A percentile compares a stretch with the other conserved stretches of the same genome.
Evolutionary conservation across 2,888 invertebrate genomes (phyloP).

Genomic region (Acanthosepion esculentum): DNA sequence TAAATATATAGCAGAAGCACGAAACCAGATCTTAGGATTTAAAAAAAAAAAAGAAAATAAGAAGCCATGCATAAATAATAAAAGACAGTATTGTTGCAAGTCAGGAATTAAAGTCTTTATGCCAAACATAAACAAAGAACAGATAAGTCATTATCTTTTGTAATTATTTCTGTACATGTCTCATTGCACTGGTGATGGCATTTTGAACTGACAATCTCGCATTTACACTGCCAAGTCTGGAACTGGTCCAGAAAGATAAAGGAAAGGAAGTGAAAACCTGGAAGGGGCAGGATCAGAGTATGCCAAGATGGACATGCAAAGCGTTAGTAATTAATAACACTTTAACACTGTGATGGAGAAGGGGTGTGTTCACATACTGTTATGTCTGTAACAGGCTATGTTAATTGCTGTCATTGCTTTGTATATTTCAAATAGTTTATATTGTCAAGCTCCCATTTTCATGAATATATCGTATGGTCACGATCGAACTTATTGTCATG

Average conservation of each 20-base stretch:
- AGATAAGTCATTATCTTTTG: not conserved
- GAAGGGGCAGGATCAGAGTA: not conserved
- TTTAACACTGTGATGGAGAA: not conserved
- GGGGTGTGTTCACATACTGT: not conserved
- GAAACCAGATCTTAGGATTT: no score
- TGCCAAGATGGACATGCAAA: not conserved
- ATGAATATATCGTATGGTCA: not conserved
- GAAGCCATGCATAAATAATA: no score
- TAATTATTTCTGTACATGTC: not conserved
- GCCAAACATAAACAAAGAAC: not conserved
- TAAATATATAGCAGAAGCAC: no score
- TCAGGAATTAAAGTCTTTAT: not conserved
- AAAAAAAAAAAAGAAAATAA: no score
- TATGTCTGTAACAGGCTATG: not conserved
- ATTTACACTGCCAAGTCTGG: not conserved
- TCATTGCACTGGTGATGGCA: not conserved
- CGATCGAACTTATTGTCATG: not conserved
- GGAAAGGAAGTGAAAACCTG: not conserved
- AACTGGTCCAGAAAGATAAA: not conserved
- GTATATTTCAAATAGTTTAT: not conserved
- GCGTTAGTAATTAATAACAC: not conserved
- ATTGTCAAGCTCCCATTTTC: not conserved
- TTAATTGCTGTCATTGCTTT: not conserved
- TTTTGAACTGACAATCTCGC: not conserved
- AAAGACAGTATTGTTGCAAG: not conserved